phyloP scores from a whole-genome alignment of 2,888 invertebrate species.

The Lasioglossum figueresi region DNA sequence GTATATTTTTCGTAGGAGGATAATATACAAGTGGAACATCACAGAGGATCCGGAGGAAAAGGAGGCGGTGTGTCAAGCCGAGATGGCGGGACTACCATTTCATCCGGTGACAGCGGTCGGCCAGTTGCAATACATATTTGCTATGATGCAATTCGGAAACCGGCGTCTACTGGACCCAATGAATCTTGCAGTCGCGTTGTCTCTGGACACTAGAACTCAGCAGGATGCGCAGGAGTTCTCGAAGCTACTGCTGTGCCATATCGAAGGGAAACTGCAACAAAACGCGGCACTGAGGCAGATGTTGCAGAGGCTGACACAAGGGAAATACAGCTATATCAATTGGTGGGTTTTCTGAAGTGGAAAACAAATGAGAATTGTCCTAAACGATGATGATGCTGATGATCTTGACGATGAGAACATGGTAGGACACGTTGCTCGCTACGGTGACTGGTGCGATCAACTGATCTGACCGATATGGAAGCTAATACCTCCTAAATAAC shows the following conservation, averaged over 20 bases:
- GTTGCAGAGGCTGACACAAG: conserved; percentile 80
- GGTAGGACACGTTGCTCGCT: conserved; percentile 75
- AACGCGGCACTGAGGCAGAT: conserved; percentile 75
- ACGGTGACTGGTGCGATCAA: conserved; percentile 72
- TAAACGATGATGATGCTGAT: conserved; percentile 72
- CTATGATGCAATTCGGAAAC: conserved; percentile 86
- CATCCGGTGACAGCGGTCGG: conserved; percentile 84
- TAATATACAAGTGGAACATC: conserved; percentile 86
- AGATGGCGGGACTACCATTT: conserved; percentile 75
- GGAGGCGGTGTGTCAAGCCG: conserved; percentile 67
- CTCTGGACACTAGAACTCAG: conserved; percentile 86
- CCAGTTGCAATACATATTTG: conserved; percentile 87
- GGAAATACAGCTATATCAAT: conserved; percentile 81
- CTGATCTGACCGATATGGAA: conserved; percentile 71
- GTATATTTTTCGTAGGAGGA: conserved; percentile 80
- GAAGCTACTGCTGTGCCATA: conserved; percentile 86
- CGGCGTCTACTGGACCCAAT: conserved; percentile 86
- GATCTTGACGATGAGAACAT: conserved; percentile 72
- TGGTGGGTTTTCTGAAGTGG: conserved; percentile 76
- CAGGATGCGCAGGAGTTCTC: conserved; percentile 89
- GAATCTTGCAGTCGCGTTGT: conserved; percentile 85
- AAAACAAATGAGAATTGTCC: conserved; percentile 74
- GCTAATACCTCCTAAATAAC: conserved; percentile 50
- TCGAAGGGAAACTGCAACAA: conserved; percentile 85
- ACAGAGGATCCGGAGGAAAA: conserved; percentile 82